Conservation (phyloP, 2,113 vertebrate genomes). For the Datnioides undecimradiatus region DNA sequence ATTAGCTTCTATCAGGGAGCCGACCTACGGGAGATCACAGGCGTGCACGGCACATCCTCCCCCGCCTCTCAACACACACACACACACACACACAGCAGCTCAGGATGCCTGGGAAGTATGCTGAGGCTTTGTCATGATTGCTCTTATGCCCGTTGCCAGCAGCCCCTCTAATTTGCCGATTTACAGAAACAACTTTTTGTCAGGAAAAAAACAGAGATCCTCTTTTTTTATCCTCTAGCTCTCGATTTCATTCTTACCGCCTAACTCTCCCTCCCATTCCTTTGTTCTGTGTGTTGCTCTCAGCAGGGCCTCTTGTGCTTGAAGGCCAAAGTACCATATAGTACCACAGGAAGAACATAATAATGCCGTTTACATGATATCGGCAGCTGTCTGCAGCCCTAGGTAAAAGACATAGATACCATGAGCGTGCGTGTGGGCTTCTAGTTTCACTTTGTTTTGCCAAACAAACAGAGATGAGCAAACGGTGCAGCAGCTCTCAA, state of each 20-base stretch:
- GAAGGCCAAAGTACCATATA: conserved; percentile 11
- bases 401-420: neutral
- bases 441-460: conserved; percentile 13
- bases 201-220: neutral
- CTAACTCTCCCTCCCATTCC: neutral
- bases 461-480: conserved; percentile 11
- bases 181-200: conserved; percentile 57
- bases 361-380: neutral
- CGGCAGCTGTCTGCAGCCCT: conserved; percentile 1
- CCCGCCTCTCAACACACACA: neutral
- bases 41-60: neutral
- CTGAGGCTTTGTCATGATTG: conserved; percentile 26
- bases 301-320: conserved; percentile 11
- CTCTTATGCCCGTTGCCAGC: conserved; percentile 27
- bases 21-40: conserved; percentile 12
- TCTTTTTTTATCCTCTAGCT: neutral
- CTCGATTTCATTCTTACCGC: neutral
- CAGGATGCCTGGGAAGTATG: neutral
- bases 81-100: neutral
- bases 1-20: conserved; percentile 44
- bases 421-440: conserved; percentile 5
- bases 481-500: neutral
- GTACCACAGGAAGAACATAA: conserved; percentile 20
- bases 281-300: conserved; percentile 1
- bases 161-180: conserved; percentile 63